Evolutionary conservation across 1,140 invertebrate species (phyloP).

Genomic region (Drosophila murphyi): DNA sequence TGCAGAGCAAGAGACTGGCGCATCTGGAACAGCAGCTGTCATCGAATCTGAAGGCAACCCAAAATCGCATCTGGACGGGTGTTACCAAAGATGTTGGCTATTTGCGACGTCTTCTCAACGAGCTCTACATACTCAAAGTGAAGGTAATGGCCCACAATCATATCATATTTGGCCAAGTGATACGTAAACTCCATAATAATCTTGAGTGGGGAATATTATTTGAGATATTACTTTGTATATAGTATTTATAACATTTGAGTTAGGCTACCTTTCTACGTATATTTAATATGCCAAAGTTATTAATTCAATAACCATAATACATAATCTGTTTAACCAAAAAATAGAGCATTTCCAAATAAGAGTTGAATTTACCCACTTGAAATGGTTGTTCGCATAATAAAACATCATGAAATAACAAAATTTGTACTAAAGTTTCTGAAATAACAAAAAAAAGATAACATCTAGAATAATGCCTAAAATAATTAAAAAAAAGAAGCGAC

Average conservation of each 20-base stretch:
- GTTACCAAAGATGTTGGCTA: conserved; percentile 91
- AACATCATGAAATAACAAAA: too few relatives aligned
- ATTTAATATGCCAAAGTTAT: background rate
- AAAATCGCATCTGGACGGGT: conserved; percentile 91
- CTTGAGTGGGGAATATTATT: conserved; percentile 15
- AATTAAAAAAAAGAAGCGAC: background rate
- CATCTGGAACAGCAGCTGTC: conserved; percentile 91
- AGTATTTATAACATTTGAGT: conserved; percentile 3
- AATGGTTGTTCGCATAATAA: too few relatives aligned
- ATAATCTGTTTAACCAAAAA: too few relatives aligned
- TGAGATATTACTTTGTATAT: background rate
- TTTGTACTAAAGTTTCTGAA: background rate
- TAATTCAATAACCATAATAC: too few relatives aligned
- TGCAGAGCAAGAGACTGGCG: conserved; percentile 89
- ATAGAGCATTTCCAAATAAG: too few relatives aligned
- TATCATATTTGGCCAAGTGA: background rate
- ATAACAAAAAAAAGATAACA: background rate
- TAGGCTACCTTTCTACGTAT: background rate
- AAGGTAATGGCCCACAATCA: conserved; percentile 86
- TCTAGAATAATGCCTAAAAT: too few relatives aligned
- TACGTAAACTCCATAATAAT: conserved; percentile 12
- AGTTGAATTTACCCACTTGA: too few relatives aligned
- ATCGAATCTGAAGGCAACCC: conserved; percentile 90
- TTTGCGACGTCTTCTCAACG: conserved; percentile 90
- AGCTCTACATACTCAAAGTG: conserved; percentile 91